Percentiles rank a stretch among this genome's conserved stretches.
These are phyloP conservation scores for Pituophis catenifer DNA, from an alignment of 2,113 vertebrate species.

Conservation along the genomic window DNA sequence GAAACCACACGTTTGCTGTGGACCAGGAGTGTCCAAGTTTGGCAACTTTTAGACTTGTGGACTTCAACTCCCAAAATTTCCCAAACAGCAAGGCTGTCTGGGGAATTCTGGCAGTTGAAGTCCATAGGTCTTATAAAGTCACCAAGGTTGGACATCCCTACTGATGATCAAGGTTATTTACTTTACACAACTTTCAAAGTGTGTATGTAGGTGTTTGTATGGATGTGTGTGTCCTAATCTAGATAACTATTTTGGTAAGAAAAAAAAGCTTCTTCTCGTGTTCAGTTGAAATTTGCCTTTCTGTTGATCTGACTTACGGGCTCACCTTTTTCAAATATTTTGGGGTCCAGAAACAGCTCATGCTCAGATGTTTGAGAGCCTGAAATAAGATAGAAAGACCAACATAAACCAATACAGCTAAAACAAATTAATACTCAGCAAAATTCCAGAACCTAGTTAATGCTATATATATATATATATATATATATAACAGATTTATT, in stretches of 20 bases:
- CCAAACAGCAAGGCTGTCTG: not conserved
- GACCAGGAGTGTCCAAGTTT: not conserved
- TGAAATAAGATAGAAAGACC: conserved; percentile 55
- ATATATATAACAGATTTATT: not conserved
- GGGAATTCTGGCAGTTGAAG: not conserved
- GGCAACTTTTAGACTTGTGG: not conserved
- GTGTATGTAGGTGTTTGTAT: not conserved
- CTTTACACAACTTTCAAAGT: not conserved
- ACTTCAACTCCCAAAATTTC: not conserved
- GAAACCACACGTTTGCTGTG: not conserved
- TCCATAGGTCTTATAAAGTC: not conserved
- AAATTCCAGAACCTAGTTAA: not conserved
- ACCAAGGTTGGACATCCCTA: not conserved
- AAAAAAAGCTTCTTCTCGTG: too few relatives aligned
- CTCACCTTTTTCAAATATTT: conserved; percentile 81
- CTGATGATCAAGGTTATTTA: not conserved
- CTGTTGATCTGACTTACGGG: conserved; percentile 4
- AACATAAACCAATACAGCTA: not conserved
- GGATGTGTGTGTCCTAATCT: not conserved
- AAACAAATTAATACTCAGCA: not conserved
- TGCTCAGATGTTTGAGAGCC: conserved; percentile 77
- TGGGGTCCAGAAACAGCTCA: conserved; percentile 77
- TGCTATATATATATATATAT: too few relatives aligned
- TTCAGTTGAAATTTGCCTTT: not conserved
- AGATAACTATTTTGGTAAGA: too few relatives aligned